These are phyloP conservation scores for Dryocosmus kuriphilus DNA, from an alignment of 2,888 invertebrate genomes.

Conservation along the genomic window DNA sequence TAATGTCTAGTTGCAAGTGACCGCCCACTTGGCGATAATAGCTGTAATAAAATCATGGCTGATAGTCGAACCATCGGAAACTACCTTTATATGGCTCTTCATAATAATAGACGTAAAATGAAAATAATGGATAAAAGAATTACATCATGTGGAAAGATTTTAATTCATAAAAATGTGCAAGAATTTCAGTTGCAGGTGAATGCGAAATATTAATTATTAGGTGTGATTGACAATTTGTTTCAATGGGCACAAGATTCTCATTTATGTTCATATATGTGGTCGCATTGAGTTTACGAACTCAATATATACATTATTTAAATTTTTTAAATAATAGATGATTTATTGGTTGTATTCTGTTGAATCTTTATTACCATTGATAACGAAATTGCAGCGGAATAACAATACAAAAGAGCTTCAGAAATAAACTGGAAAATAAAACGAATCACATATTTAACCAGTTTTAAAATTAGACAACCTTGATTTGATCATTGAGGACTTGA, in stretches of 20 bases:
- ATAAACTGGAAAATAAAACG: not conserved
- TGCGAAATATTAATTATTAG: too few relatives aligned
- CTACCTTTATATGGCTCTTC: slow-evolving; percentile 29
- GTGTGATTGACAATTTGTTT: too few relatives aligned
- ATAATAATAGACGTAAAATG: slow-evolving; percentile 1
- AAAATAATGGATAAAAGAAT: not conserved
- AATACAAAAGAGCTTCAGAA: not conserved
- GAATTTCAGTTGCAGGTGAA: too few relatives aligned
- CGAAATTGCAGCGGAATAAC: not conserved
- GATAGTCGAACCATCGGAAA: not conserved
- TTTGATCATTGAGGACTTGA: slow-evolving; percentile 11
- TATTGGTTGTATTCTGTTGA: too few relatives aligned
- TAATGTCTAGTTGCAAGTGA: slow-evolving; percentile 33
- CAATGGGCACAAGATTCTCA: too few relatives aligned
- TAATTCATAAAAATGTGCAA: not conserved
- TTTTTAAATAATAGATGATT: too few relatives aligned
- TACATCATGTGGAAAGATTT: not conserved
- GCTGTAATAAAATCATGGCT: slow-evolving; percentile 23
- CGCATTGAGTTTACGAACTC: too few relatives aligned
- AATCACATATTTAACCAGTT: slow-evolving; percentile 17
- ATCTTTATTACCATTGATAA: not conserved
- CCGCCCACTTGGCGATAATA: slow-evolving; percentile 26
- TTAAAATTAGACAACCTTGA: slow-evolving; percentile 31
- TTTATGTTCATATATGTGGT: too few relatives aligned
- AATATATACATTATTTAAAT: too few relatives aligned